A percentile compares a stretch with the other conserved stretches of the same genome.
These are phyloP conservation scores for Notiomystis cincta DNA, from an alignment of 2,113 vertebrate species.

Conservation along the genomic window DNA sequence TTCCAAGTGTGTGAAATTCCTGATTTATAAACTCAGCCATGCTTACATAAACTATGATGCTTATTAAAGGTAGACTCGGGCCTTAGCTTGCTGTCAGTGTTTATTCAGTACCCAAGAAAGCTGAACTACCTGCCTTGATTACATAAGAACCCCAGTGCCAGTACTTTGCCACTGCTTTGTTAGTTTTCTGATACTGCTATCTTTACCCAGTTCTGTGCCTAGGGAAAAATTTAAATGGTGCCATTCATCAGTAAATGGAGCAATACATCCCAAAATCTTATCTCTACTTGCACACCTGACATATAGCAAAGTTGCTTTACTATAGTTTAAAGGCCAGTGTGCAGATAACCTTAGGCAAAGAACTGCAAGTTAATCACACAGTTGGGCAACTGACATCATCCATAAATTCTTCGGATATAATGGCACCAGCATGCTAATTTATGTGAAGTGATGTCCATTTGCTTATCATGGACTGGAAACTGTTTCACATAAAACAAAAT, in stretches of 20 bases:
- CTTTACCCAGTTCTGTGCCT: neutral
- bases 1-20: neutral
- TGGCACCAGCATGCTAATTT: slow-evolving; percentile 24
- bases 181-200: neutral
- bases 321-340: slow-evolving; percentile 18
- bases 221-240: slow-evolving; percentile 1
- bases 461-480: slow-evolving; percentile 38
- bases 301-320: slow-evolving; percentile 13
- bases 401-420: slow-evolving; percentile 45
- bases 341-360: slow-evolving; percentile 36
- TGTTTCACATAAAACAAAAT: slow-evolving; percentile 46
- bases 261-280: slow-evolving; percentile 28
- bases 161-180: neutral
- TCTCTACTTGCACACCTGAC: slow-evolving; percentile 37
- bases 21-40: neutral
- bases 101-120: neutral
- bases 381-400: slow-evolving; percentile 40
- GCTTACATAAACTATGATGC: rapidly evolving
- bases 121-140: neutral
- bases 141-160: neutral
- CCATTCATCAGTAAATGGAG: slow-evolving; percentile 26
- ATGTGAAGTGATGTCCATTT: slow-evolving; percentile 51
- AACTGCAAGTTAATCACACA: slow-evolving; percentile 43
- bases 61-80: neutral
- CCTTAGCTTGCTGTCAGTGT: neutral